Percentiles rank a stretch among this genome's conserved stretches.
Evolutionary conservation across 2,888 invertebrate genomes (phyloP).

Genomic region (Tetranychus truncatus): DNA sequence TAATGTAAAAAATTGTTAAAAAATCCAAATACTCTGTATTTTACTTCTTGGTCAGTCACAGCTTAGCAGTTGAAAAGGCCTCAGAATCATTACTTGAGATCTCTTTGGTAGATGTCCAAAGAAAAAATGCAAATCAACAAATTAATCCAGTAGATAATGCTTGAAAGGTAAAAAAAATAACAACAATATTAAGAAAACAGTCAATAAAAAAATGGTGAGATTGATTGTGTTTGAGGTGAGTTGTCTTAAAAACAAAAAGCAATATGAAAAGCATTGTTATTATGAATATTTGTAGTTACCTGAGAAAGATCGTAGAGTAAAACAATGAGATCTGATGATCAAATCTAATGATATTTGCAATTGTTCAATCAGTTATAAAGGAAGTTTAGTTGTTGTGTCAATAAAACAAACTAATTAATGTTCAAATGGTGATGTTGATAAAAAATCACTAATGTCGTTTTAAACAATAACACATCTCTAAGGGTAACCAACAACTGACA

Average conservation of each 20-base stretch:
- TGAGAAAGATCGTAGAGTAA: background rate
- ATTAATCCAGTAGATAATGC: background rate
- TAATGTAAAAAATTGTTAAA: background rate
- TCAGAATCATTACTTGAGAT: background rate
- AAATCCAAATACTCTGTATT: background rate
- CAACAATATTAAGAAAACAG: no score
- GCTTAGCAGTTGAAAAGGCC: background rate
- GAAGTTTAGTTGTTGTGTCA: background rate
- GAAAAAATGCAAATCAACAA: background rate
- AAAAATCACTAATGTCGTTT: background rate
- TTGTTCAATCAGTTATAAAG: background rate
- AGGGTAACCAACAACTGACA: background rate
- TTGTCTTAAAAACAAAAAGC: no score
- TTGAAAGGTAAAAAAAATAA: background rate
- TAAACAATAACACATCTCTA: background rate
- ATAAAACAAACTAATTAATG: background rate
- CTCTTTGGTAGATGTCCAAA: background rate
- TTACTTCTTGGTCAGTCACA: background rate
- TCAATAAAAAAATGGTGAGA: no score
- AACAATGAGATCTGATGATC: background rate
- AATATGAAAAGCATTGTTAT: no score
- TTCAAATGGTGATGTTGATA: background rate
- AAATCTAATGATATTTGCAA: background rate
- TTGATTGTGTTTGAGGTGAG: no score
- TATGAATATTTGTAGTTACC: no score